Evolutionary conservation across 2,888 invertebrate genomes (phyloP).

Genomic region (Zygothrica quintamaculata): DNA sequence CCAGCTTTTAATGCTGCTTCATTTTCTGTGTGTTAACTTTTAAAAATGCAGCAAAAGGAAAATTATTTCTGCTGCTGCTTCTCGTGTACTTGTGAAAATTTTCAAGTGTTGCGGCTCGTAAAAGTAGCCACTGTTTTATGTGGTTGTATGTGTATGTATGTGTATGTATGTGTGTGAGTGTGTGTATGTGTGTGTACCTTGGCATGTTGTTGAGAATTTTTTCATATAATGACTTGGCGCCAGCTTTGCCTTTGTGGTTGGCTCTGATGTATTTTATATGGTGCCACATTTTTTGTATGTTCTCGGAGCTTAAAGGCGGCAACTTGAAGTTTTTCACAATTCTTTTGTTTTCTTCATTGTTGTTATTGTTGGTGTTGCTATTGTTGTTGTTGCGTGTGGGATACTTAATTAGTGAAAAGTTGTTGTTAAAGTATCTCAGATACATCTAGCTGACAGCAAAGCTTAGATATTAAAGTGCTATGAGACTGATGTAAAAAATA

Average conservation of each 20-base stretch:
- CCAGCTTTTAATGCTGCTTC: constrained; percentile 36
- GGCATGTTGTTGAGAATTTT: constrained; percentile 69
- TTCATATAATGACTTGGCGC: constrained; percentile 69
- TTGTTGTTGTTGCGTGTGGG: constrained; percentile 42
- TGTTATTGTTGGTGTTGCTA: constrained; percentile 1
- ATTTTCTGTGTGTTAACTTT: constrained; percentile 56
- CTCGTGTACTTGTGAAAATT: constrained; percentile 53
- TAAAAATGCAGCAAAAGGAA: constrained; percentile 56
- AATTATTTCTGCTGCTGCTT: constrained; percentile 47
- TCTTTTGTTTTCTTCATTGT: constrained; percentile 11
- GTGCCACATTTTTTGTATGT: constrained; percentile 43
- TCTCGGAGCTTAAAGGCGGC: constrained; percentile 45
- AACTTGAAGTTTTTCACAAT: constrained; percentile 50
- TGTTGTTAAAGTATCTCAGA: constrained; percentile 51
- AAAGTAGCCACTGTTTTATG: constrained; percentile 53
- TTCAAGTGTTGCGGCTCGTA: constrained; percentile 61
- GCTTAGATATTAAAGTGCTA: constrained; percentile 22
- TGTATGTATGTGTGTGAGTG: constrained; percentile 13
- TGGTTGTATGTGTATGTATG: constrained; percentile 17
- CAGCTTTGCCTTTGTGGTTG: constrained; percentile 52
- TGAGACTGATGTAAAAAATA: too few relatives aligned
- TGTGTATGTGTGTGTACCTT: constrained; percentile 32
- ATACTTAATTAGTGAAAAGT: constrained; percentile 67
- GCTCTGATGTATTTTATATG: constrained; percentile 29
- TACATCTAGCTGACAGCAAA: constrained; percentile 58